Conservation (phyloP, 2,797 vertebrate genomes). For the Oryzias sinensis region DNA sequence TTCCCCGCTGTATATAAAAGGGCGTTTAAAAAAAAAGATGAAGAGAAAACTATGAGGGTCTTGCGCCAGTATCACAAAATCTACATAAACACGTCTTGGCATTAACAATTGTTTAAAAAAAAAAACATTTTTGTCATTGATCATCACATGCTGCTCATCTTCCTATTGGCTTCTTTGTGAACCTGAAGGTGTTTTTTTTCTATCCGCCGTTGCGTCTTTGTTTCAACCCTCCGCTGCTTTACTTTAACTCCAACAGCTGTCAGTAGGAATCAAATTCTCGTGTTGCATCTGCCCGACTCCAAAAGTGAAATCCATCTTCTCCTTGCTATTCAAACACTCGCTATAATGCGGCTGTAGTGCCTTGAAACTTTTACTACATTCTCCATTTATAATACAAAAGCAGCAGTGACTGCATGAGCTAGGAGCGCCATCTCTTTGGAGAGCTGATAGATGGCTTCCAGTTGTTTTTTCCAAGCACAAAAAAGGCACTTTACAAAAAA, state of each 20-base stretch:
- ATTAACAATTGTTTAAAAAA: too few relatives aligned
- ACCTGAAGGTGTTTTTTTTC: too few relatives aligned
- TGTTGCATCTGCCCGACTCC: constrained; percentile 3
- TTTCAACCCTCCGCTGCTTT: constrained; percentile 7
- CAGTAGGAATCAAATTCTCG: constrained; percentile 23
- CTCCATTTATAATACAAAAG: constrained; percentile 14
- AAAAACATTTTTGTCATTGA: too few relatives aligned
- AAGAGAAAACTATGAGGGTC: too few relatives aligned
- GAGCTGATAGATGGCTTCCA: constrained; percentile 1
- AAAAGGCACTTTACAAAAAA: not conserved
- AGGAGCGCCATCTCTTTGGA: not conserved
- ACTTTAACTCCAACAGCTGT: constrained; percentile 7
- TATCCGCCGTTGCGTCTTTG: not conserved
- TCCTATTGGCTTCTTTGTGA: too few relatives aligned
- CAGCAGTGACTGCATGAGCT: not conserved
- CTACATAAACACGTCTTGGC: too few relatives aligned
- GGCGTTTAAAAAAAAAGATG: too few relatives aligned
- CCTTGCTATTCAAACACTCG: constrained; percentile 25
- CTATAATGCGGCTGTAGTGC: constrained; percentile 18
- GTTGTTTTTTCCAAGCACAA: not conserved
- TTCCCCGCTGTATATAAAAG: too few relatives aligned
- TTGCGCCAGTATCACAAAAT: too few relatives aligned
- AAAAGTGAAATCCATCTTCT: constrained; percentile 21
- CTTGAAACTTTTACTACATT: constrained; percentile 25
- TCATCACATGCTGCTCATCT: too few relatives aligned